These are phyloP conservation scores for Melospiza melodia DNA, from an alignment of 2,113 vertebrate genomes.

Conservation along the genomic window DNA sequence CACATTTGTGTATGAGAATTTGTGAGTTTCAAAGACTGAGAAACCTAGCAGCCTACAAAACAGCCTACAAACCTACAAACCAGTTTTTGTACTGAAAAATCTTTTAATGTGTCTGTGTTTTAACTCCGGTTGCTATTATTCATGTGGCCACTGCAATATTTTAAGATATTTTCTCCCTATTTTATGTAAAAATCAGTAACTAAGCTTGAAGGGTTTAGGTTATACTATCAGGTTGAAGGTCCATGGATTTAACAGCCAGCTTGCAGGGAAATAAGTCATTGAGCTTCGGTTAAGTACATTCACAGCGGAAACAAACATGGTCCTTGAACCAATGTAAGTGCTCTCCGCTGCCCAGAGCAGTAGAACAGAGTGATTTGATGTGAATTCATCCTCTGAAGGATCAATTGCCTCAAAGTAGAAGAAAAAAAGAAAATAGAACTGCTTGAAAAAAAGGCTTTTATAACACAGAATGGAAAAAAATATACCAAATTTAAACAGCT, in stretches of 20 bases:
- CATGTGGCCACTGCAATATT: not conserved
- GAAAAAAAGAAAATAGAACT: not conserved
- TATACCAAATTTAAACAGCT: not conserved
- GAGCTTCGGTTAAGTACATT: not conserved
- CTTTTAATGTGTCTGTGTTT: rapidly evolving
- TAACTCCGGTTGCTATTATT: not conserved
- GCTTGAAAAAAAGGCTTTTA: not conserved
- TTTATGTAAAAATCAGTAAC: not conserved
- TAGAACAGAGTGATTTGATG: not conserved
- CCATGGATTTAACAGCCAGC: not conserved
- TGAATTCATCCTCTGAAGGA: not conserved
- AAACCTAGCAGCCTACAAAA: not conserved
- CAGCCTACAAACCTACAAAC: not conserved
- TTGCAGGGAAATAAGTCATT: not conserved
- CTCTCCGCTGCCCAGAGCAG: not conserved
- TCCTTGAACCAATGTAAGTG: not conserved
- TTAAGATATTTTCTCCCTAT: not conserved
- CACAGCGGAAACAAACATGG: not conserved
- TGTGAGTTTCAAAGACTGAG: not conserved
- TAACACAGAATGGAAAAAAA: not conserved
- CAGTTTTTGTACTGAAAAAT: not conserved
- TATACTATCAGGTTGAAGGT: not conserved
- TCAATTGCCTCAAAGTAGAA: not conserved
- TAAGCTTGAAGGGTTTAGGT: not conserved
- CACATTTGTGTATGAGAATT: not conserved